Evolutionary conservation across 2,888 invertebrate species (phyloP).

Genomic region (Criorhina ranunculi): DNA sequence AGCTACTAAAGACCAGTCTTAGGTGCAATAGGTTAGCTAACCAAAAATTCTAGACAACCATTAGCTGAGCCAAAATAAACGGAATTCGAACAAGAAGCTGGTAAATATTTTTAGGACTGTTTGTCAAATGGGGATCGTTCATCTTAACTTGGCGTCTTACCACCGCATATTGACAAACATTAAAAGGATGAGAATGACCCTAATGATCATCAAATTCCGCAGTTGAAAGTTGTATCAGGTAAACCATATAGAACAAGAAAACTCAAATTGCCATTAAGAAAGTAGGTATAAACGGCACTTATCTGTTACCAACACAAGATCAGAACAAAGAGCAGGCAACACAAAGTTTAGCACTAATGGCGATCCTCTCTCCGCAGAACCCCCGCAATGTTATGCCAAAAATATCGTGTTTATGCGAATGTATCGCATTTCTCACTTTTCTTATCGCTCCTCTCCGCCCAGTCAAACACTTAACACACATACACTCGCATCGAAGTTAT

Average conservation of each 20-base stretch:
- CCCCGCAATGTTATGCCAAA: constrained; percentile 40
- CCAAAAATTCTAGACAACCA: too few relatives aligned
- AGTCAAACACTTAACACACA: constrained; percentile 24
- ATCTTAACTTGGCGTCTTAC: too few relatives aligned
- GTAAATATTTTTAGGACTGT: too few relatives aligned
- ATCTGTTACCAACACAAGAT: constrained; percentile 17
- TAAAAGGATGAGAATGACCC: too few relatives aligned
- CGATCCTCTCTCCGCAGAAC: neutral
- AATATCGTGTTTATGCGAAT: constrained; percentile 37
- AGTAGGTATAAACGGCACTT: neutral
- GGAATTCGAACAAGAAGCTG: too few relatives aligned
- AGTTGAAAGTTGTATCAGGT: too few relatives aligned
- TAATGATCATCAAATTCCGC: too few relatives aligned
- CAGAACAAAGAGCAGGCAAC: constrained; percentile 32
- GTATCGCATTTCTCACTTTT: constrained; percentile 40
- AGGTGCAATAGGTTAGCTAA: too few relatives aligned
- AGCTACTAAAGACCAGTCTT: too few relatives aligned
- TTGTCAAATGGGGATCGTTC: too few relatives aligned
- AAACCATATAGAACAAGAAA: neutral
- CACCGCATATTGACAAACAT: too few relatives aligned
- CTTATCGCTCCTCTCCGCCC: constrained; percentile 35
- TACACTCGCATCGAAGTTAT: neutral
- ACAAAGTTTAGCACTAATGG: constrained; percentile 18
- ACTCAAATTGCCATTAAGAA: neutral
- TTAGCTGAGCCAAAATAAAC: too few relatives aligned